Percentiles rank a stretch among this genome's conserved stretches.
Conservation (phyloP, 2,888 invertebrate species). For the Arrhopalites spinosus region DNA sequence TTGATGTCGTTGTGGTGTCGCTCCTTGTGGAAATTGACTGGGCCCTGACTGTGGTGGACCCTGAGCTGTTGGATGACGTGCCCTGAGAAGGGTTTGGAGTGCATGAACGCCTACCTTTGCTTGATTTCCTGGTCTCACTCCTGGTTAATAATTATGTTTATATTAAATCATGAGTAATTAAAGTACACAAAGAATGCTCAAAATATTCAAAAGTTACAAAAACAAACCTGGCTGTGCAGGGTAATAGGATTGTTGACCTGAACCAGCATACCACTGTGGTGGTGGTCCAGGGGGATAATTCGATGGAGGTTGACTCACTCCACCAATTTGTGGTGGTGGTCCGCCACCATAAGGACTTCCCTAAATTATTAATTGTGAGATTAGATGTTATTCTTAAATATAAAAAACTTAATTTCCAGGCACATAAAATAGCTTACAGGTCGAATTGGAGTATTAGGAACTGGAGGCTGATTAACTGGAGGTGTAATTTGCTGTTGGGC, state of each 20-base stretch:
- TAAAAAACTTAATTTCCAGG: background rate
- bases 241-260: constrained; percentile 44
- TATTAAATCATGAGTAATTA: background rate
- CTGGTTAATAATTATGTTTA: constrained; percentile 19
- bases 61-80: constrained; percentile 69
- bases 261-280: constrained; percentile 49
- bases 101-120: constrained; percentile 79
- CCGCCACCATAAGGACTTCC: constrained; percentile 49
- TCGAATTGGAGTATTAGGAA: constrained; percentile 38
- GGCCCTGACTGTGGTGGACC: constrained; percentile 59
- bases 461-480: constrained; percentile 48
- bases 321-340: constrained; percentile 40
- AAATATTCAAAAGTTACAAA: background rate
- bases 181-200: background rate
- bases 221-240: constrained; percentile 40
- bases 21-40: constrained; percentile 49
- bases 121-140: constrained; percentile 62
- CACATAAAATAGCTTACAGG: constrained; percentile 24
- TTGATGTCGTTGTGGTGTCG: constrained; percentile 46
- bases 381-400: background rate
- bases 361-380: constrained; percentile 35
- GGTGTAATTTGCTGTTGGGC: constrained; percentile 57
- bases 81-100: constrained; percentile 80
- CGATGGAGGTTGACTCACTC: constrained; percentile 47
- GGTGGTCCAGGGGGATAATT: constrained; percentile 53